phyloP scores from a whole-genome alignment of 2,113 vertebrate genomes.

The Falco punctatus region DNA sequence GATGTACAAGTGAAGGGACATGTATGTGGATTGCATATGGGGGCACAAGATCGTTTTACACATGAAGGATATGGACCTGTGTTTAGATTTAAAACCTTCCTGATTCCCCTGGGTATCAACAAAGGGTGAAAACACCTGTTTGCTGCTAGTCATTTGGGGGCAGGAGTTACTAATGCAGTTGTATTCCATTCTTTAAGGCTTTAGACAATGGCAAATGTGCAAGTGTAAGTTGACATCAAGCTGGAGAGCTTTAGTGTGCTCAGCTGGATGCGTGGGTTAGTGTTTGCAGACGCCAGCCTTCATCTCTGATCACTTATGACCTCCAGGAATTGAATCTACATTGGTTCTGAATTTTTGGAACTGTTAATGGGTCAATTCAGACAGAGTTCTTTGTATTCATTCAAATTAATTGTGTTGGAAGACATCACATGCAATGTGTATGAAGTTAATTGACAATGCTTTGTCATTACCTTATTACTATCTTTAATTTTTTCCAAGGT shows the following conservation, averaged over 20 bases:
- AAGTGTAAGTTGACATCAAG: neutral
- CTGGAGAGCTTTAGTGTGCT: neutral
- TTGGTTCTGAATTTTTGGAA: neutral
- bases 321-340: neutral
- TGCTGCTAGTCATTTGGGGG: neutral
- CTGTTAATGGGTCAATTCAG: neutral
- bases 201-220: neutral
- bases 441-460: neutral
- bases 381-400: neutral
- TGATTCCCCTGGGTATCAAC: neutral
- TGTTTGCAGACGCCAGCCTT: neutral
- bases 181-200: neutral
- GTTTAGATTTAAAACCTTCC: neutral
- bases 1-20: neutral
- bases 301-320: neutral
- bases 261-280: neutral
- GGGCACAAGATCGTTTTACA: neutral
- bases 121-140: neutral
- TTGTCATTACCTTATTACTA: neutral
- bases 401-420: neutral
- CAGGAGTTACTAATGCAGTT: too few species aligned
- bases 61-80: neutral
- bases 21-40: rapidly evolving
- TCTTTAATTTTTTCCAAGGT: neutral
- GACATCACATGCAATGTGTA: too few species aligned